These are phyloP conservation scores for Toxotes chatareus DNA, from an alignment of 2,113 vertebrate species.

Conservation along the genomic window DNA sequence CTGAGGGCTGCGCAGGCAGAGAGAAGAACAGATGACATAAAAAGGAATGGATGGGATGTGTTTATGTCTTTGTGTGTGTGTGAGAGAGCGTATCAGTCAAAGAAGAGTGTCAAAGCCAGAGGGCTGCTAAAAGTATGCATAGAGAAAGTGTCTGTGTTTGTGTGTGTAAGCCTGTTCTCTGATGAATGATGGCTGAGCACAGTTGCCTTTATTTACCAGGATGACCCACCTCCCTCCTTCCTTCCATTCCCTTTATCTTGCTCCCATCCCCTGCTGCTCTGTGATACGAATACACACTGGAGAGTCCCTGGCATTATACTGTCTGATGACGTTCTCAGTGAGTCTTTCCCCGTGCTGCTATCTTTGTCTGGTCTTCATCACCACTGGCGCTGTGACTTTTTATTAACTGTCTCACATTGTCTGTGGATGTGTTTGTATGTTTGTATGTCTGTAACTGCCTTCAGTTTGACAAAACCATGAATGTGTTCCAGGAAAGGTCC, in stretches of 20 bases:
- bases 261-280: slow-evolving; percentile 2
- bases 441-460: not conserved
- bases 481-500: not conserved
- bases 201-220: slow-evolving; percentile 38
- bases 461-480: not conserved
- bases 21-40: slow-evolving; percentile 28
- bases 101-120: not conserved
- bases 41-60: slow-evolving; percentile 41
- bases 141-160: slow-evolving; percentile 10
- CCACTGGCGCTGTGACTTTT: slow-evolving; percentile 15
- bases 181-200: slow-evolving; percentile 36
- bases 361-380: slow-evolving; percentile 41
- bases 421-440: not conserved
- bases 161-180: slow-evolving; percentile 7
- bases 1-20: slow-evolving; percentile 24
- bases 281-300: slow-evolving; percentile 44
- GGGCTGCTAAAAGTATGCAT: not conserved
- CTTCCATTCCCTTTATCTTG: slow-evolving; percentile 19
- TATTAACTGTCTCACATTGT: not conserved
- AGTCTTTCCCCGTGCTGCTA: slow-evolving; percentile 26
- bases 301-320: slow-evolving; percentile 36
- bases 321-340: not conserved
- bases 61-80: slow-evolving; percentile 27
- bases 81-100: not conserved
- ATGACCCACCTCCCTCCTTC: slow-evolving; percentile 20